Conservation (phyloP, 2,888 invertebrate genomes). For the Toxonevra muliebris region DNA sequence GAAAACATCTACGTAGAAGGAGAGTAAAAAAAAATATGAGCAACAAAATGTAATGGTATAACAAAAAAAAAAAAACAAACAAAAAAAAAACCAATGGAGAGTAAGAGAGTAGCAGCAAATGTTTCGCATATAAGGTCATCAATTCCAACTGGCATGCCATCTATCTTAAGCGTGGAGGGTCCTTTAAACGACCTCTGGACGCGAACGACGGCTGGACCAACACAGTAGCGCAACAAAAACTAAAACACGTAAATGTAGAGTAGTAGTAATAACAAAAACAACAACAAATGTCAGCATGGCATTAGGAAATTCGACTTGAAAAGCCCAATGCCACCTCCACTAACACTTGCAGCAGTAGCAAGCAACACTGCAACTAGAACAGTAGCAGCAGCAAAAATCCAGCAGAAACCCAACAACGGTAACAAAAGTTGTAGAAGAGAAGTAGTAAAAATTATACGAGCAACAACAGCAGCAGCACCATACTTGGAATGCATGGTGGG, state of each 20-base stretch:
- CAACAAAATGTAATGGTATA: slow-evolving; percentile 12
- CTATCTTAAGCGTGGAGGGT: slow-evolving; percentile 52
- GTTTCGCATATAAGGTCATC: slow-evolving; percentile 48
- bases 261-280: slow-evolving; percentile 5
- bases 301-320: slow-evolving; percentile 33
- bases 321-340: slow-evolving; percentile 23
- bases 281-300: slow-evolving; percentile 35
- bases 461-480: slow-evolving; percentile 29
- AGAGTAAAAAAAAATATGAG: slow-evolving; percentile 30
- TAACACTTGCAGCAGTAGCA: slow-evolving; percentile 34
- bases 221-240: slow-evolving; percentile 14
- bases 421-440: slow-evolving; percentile 24
- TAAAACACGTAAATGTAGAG: background rate
- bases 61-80: background rate
- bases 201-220: slow-evolving; percentile 37
- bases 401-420: no score
- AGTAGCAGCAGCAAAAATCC: slow-evolving; percentile 38
- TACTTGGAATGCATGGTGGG: slow-evolving; percentile 25
- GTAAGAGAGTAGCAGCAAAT: background rate
- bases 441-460: slow-evolving; percentile 23
- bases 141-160: slow-evolving; percentile 61
- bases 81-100: background rate
- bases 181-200: slow-evolving; percentile 59
- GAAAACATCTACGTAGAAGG: slow-evolving; percentile 33
- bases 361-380: slow-evolving; percentile 49